Evolutionary conservation across 92 coral and sea anemone genomes (phyloP).

Genomic region (Scolanthus callimorphus): DNA sequence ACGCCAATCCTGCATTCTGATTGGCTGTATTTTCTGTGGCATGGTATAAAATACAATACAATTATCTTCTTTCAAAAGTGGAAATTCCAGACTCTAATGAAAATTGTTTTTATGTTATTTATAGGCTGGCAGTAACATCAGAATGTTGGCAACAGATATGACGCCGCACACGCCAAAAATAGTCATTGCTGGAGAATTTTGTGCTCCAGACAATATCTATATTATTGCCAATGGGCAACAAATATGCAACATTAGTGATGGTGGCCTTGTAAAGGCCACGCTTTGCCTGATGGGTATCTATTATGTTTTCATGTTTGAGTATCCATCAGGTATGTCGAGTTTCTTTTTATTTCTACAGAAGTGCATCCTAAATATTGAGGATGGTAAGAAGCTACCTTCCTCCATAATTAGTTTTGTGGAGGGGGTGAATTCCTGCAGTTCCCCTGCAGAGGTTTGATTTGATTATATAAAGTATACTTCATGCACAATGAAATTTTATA

Average conservation of each 20-base stretch:
- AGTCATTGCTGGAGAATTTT: neutral
- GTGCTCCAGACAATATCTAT: neutral
- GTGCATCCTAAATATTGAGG: constrained; percentile 32
- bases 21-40: too few species aligned
- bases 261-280: constrained; percentile 20
- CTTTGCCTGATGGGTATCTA: constrained; percentile 18
- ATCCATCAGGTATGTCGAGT: constrained; percentile 16
- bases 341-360: constrained; percentile 34
- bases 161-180: neutral
- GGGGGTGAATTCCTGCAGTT: neutral
- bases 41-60: too few species aligned
- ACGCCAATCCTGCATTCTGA: too few species aligned
- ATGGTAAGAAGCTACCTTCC: constrained; percentile 41
- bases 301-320: constrained; percentile 30
- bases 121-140: neutral
- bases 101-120: too few species aligned
- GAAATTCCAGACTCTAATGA: too few species aligned
- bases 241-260: constrained; percentile 1
- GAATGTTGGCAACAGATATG: neutral
- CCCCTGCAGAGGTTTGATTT: neutral
- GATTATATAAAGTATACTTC: too few species aligned
- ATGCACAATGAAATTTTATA: too few species aligned
- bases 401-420: constrained; percentile 11
- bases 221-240: constrained; percentile 1
- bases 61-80: too few species aligned